These are phyloP conservation scores for Hapalemur alaotrensis DNA, from an alignment of 2,797 vertebrate genomes.

Conservation along the genomic window DNA sequence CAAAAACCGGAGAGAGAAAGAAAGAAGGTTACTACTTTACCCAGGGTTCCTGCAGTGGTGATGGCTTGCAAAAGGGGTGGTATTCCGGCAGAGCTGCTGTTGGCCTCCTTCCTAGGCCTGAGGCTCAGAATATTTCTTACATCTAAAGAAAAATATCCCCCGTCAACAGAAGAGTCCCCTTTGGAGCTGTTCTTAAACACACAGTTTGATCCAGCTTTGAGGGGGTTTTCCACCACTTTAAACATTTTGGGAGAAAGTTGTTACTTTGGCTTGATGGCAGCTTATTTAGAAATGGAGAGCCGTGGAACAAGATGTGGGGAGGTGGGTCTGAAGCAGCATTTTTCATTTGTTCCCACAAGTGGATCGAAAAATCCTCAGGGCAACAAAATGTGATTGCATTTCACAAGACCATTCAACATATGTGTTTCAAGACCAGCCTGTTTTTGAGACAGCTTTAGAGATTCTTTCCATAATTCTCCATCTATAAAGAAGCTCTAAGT, in stretches of 20 bases:
- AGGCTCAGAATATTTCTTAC: slow-evolving; percentile 66
- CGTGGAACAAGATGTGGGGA: not conserved
- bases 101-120: slow-evolving; percentile 67
- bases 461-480: slow-evolving; percentile 35
- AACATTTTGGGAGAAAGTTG: slow-evolving; percentile 38
- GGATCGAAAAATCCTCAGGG: slow-evolving; percentile 52
- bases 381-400: slow-evolving; percentile 3
- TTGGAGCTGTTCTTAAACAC: slow-evolving; percentile 52
- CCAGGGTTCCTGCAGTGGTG: slow-evolving; percentile 58
- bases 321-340: not conserved
- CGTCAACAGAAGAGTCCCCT: slow-evolving; percentile 49
- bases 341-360: slow-evolving; percentile 53
- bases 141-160: slow-evolving; percentile 67
- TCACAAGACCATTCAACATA: not conserved
- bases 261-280: slow-evolving; percentile 13
- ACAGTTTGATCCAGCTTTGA: slow-evolving; percentile 48
- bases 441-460: slow-evolving; percentile 29
- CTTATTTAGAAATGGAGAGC: not conserved
- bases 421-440: not conserved
- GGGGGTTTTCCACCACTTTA: slow-evolving; percentile 55
- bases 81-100: slow-evolving; percentile 1
- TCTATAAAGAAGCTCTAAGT: slow-evolving; percentile 16
- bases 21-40: slow-evolving; percentile 70
- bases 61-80: slow-evolving; percentile 24
- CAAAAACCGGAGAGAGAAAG: not conserved